These are phyloP conservation scores for Rhinophrynus dorsalis DNA, from an alignment of 2,797 vertebrate species.

Conservation along the genomic window DNA sequence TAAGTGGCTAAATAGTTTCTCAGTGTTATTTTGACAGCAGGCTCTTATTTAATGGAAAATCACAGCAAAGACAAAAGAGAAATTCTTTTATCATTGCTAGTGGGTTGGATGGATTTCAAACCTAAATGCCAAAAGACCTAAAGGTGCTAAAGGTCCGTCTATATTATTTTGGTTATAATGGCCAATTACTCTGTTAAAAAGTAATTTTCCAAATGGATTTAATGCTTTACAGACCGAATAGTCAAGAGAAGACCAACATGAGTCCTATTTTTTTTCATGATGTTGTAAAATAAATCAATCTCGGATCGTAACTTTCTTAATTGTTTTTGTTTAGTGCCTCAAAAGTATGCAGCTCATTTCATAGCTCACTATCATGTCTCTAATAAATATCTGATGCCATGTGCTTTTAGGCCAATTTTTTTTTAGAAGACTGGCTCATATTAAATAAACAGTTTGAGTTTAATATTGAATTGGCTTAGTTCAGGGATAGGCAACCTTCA, in stretches of 20 bases:
- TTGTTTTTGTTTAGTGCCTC: slow-evolving; percentile 6
- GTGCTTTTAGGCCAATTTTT: slow-evolving; percentile 6
- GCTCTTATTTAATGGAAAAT: neutral
- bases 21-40: slow-evolving; percentile 13
- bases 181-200: slow-evolving; percentile 31
- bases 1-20: neutral
- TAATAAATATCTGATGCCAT: slow-evolving; percentile 4
- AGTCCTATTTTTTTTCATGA: neutral
- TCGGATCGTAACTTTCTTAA: slow-evolving; percentile 1
- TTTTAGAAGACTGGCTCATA: neutral
- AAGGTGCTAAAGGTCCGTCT: slow-evolving; percentile 31
- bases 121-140: slow-evolving; percentile 47
- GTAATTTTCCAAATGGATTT: slow-evolving; percentile 7
- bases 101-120: slow-evolving; percentile 53
- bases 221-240: slow-evolving; percentile 23
- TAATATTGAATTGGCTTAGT: neutral
- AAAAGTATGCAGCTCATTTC: neutral
- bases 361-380: neutral
- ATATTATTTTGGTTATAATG: slow-evolving; percentile 23
- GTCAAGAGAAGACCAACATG: slow-evolving; percentile 18
- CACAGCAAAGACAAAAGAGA: neutral
- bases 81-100: slow-evolving; percentile 34
- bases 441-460: slow-evolving; percentile 13
- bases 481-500: no score
- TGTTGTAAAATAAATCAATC: slow-evolving; percentile 38